Conservation (phyloP, 1,140 invertebrate species). For the Scaptomyza montana region DNA sequence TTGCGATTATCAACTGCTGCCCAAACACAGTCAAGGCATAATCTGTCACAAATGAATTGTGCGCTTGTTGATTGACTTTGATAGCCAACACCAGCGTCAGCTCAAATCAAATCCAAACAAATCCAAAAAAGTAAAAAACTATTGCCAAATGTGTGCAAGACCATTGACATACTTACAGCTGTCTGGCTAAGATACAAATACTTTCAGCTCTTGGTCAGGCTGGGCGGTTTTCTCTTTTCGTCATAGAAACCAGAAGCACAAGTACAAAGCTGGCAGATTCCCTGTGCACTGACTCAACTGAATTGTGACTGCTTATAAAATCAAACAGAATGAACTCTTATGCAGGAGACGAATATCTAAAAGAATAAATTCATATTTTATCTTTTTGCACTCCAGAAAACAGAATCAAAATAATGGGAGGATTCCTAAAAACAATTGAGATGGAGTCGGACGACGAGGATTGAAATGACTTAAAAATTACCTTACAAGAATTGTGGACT, state of each 20-base stretch:
- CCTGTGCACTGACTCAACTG: no score
- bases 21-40: constrained; percentile 66
- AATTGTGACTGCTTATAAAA: no score
- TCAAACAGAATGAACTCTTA: no score
- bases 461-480: no score
- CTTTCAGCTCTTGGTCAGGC: constrained; percentile 32
- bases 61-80: constrained; percentile 63
- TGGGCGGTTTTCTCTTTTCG: constrained; percentile 61
- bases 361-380: no score
- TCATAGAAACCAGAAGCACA: background rate
- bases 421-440: no score
- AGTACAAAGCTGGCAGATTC: no score
- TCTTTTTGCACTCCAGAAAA: no score
- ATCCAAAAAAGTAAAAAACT: constrained; percentile 15
- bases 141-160: constrained; percentile 56
- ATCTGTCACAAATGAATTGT: constrained; percentile 75
- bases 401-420: no score
- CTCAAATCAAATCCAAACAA: constrained; percentile 58
- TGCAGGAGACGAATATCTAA: no score
- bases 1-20: constrained; percentile 33
- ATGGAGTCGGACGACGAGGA: no score
- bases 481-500: no score
- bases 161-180: constrained; percentile 31
- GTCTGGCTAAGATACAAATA: constrained; percentile 7
- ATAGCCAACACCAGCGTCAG: constrained; percentile 65